Base-by-base conservation (phyloP, 2,113 vertebrate species). In the Strigops habroptila region DNA sequence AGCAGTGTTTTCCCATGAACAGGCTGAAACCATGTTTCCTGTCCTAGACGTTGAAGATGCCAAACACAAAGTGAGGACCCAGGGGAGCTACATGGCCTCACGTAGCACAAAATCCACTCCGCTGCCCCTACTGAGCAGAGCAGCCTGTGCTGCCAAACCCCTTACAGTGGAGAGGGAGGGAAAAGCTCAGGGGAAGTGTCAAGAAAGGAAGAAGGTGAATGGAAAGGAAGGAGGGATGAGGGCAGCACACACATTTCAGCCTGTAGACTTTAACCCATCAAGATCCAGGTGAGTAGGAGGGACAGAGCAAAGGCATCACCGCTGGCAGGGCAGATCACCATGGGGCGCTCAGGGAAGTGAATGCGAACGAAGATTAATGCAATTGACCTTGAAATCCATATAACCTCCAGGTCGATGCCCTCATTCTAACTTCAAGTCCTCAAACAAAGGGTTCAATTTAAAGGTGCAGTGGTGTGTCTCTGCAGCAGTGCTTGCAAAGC, bases 141-240 rank as follows among this genome's bases (percentile, higher is more conserved):
- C 88, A 79, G 82, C 51, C 33, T 25, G 41, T 25, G 23, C 3
- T 46, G 60, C 57, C 30, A 4, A 7, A 59, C 18, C 82, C 44
- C 91, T 27, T 23, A 37, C 0, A 4, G 27, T 51, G 77, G 14
- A 41, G 63, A 94, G 83, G 91, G 96, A 97, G 53, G 91, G 77
- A 77, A 91, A 89, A 79, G 33, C 67, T 81, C 67, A 44, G 30
- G 90, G 93, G 65, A 93, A 89, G 31, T 2, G 18, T 21, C 11
- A 39, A 57, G 76, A 95, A 60, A 95, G 86, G 92, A 96, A 93
- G 69, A 43, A 46, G 77, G 74, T 82, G 77, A 95, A 91, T 89
- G 60, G 83, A 93, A 84, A 96, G 93, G 74, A 97, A 79, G 69
- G 70, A 96, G n/a, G 41, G 80, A 94, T 37, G 52, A 23, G 14